Evolutionary conservation across 2,797 vertebrate genomes (phyloP).

Genomic region (Brotula barbata): DNA sequence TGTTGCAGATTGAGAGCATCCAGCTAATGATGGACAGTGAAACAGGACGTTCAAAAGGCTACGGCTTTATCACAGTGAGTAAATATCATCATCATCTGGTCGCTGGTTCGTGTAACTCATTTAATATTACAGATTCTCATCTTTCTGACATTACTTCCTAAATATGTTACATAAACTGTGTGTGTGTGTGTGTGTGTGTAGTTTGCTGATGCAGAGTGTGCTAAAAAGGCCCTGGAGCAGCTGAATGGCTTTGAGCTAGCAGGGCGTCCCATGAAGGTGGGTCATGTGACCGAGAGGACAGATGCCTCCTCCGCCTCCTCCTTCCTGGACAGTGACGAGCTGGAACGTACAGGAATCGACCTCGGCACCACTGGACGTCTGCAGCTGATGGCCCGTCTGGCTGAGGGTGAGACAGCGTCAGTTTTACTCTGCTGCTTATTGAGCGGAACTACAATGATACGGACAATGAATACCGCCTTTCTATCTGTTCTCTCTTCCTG

Average conservation of each 20-base stretch:
- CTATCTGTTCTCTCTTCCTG: no score
- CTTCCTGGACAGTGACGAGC: conserved; percentile 92
- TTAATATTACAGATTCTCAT: no score
- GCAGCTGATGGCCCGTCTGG: conserved; percentile 94
- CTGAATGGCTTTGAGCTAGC: conserved; percentile 96
- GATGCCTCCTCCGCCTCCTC: conserved; percentile 89
- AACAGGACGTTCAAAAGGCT: conserved; percentile 93
- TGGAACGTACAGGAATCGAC: conserved; percentile 93
- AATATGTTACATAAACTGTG: no score
- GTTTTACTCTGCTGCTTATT: no score
- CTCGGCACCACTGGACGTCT: conserved; percentile 92
- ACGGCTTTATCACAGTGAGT: conserved; percentile 96
- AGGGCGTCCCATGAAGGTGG: conserved; percentile 96
- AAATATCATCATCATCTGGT: background rate
- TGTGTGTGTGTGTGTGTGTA: conserved; percentile 46
- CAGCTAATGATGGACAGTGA: conserved; percentile 99
- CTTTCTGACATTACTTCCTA: no score
- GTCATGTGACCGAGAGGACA: conserved; percentile 92
- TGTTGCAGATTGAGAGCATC: conserved; percentile 91
- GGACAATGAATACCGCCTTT: no score
- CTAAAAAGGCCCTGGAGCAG: conserved; percentile 96
- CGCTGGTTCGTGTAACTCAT: no score
- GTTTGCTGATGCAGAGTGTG: conserved; percentile 95
- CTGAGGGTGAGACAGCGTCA: conserved; percentile 84
- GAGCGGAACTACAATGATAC: no score